These are phyloP conservation scores for Callithrix jacchus DNA, from an alignment of 2,113 vertebrate genomes.

Conservation along the genomic window DNA sequence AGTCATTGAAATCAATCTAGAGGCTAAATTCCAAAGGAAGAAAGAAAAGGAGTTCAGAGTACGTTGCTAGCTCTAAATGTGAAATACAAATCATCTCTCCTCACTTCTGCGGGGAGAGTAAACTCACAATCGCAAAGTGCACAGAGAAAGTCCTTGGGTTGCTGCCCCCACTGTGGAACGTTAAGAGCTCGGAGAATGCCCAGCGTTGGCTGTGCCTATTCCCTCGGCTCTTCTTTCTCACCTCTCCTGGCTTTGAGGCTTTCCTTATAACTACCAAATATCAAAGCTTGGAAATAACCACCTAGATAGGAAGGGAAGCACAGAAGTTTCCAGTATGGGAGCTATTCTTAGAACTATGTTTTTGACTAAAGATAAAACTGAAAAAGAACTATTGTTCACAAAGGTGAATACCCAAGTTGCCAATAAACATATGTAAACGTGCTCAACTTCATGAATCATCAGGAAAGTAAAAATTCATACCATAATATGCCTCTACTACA, in stretches of 20 bases:
- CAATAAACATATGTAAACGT: background rate
- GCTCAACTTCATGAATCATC: background rate
- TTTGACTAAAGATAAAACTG: background rate
- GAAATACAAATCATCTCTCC: slow-evolving; percentile 51
- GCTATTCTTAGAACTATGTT: slow-evolving; percentile 24
- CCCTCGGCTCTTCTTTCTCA: background rate
- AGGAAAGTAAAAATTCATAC: background rate
- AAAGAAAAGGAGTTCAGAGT: slow-evolving; percentile 36
- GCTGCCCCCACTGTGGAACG: slow-evolving; percentile 53
- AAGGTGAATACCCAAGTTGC: background rate
- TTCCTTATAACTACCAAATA: background rate
- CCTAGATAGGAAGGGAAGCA: background rate
- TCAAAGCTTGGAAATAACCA: background rate
- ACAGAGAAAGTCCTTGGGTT: slow-evolving; percentile 45
- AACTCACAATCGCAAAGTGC: background rate
- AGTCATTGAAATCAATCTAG: slow-evolving; percentile 34
- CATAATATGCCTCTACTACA: background rate
- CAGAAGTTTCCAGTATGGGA: background rate
- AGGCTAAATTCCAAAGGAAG: slow-evolving; percentile 48
- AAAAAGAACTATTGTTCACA: background rate
- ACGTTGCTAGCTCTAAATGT: slow-evolving; percentile 61
- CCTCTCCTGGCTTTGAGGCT: slow-evolving; percentile 22
- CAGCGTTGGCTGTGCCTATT: background rate
- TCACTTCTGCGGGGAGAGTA: slow-evolving; percentile 43
- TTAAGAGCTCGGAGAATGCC: slow-evolving; percentile 17